Evolutionary conservation across 2,797 vertebrate species (phyloP).

Genomic region (Sibirionetta formosa): DNA sequence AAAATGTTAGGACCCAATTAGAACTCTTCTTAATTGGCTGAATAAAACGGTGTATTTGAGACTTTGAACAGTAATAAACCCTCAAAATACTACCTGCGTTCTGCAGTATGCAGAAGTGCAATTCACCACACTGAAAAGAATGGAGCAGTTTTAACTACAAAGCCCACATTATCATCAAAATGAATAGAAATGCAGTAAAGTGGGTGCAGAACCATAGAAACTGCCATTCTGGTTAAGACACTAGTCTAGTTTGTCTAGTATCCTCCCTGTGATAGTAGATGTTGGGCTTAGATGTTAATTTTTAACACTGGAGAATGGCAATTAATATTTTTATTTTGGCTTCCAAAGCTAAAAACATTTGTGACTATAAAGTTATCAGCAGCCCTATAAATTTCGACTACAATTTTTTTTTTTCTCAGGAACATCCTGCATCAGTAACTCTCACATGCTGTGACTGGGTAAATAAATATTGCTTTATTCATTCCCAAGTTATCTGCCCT

Average conservation of each 20-base stretch:
- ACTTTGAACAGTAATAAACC: background rate
- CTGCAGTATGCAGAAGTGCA: background rate
- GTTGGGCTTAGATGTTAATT: background rate
- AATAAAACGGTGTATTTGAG: conserved; percentile 14
- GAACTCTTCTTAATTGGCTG: background rate
- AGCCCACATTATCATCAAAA: background rate
- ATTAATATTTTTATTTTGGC: background rate
- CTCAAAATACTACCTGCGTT: background rate
- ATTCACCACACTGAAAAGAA: background rate
- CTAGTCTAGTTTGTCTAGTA: background rate
- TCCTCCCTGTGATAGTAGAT: background rate
- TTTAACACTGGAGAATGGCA: background rate
- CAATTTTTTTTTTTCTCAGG: background rate
- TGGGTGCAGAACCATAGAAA: background rate
- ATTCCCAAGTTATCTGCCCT: conserved; percentile 19
- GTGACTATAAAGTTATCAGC: background rate
- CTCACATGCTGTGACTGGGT: background rate
- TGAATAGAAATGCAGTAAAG: background rate
- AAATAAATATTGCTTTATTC: conserved; percentile 66
- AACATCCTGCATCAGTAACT: conserved; percentile 9
- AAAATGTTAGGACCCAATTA: background rate
- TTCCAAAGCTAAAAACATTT: background rate
- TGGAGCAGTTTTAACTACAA: background rate
- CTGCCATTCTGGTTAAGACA: background rate
- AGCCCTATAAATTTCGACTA: background rate